Evolutionary conservation across 2,888 invertebrate genomes (phyloP).

Genomic region (Ferrisia virgata): DNA sequence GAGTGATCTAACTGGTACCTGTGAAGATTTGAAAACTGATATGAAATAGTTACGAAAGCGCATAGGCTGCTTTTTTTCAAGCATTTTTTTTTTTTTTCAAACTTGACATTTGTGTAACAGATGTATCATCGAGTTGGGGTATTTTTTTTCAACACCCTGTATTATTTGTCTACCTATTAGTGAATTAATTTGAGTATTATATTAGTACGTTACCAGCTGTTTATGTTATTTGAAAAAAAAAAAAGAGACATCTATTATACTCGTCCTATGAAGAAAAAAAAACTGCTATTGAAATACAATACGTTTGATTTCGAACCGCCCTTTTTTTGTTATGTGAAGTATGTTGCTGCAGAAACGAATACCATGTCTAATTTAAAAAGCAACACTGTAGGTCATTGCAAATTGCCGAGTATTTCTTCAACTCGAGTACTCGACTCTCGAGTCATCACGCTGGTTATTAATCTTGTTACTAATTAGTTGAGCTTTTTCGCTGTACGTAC

Average conservation of each 20-base stretch:
- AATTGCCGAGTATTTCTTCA: not conserved
- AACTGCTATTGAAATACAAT: constrained; percentile 38
- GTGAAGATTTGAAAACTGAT: not conserved
- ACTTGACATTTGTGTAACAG: not conserved
- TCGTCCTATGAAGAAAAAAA: constrained; percentile 26
- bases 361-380: not conserved
- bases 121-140: not conserved
- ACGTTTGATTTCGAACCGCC: constrained; percentile 39
- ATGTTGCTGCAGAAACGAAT: not conserved
- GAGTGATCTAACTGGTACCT: not conserved
- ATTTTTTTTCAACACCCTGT: not conserved
- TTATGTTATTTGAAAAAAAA: constrained; percentile 35
- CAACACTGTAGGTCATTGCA: not conserved
- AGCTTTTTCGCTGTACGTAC: not conserved
- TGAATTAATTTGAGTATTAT: constrained; percentile 38
- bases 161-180: constrained; percentile 35
- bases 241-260: constrained; percentile 21
- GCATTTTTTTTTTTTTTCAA: not conserved
- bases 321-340: not conserved
- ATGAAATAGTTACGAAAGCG: not conserved
- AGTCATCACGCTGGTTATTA: constrained; percentile 15
- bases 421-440: not conserved
- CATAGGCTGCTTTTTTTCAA: not conserved
- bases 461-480: constrained; percentile 18
- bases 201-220: constrained; percentile 35